Percentiles rank a stretch among this genome's conserved stretches.
phyloP scores from a whole-genome alignment of 2,888 invertebrate species.

The Drymonia ruficornis region DNA sequence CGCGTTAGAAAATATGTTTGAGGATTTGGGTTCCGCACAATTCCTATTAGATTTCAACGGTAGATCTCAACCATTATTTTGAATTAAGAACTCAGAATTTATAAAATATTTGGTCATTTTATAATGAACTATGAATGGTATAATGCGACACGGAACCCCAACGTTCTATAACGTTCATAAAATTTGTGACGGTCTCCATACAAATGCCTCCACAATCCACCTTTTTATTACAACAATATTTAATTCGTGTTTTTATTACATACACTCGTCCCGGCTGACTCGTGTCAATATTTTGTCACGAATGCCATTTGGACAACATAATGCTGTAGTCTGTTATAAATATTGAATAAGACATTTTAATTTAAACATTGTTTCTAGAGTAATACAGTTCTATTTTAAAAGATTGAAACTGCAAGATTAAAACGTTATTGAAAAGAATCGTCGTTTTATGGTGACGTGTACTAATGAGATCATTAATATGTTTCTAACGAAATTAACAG shows the following conservation, averaged over 20 bases:
- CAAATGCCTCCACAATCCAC: constrained; percentile 70
- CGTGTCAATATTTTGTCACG: constrained; percentile 84
- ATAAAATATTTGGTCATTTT: no score
- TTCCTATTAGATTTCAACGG: neutral
- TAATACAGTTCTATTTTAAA: neutral
- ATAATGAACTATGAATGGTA: neutral
- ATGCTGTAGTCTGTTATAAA: neutral
- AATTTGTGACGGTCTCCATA: constrained; percentile 76
- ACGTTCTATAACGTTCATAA: constrained; percentile 62
- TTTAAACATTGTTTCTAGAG: neutral
- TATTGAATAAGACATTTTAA: neutral
- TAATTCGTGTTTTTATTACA: constrained; percentile 69
- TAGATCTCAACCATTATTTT: neutral
- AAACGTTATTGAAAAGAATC: neutral
- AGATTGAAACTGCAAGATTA: neutral
- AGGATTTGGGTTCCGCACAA: constrained; percentile 11
- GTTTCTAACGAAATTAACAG: constrained; percentile 76
- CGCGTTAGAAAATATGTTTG: constrained; percentile 39
- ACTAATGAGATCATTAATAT: constrained; percentile 80
- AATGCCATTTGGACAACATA: constrained; percentile 62
- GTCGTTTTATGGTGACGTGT: constrained; percentile 57
- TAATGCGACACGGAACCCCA: constrained; percentile 48
- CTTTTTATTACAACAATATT: constrained; percentile 65
- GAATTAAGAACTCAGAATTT: no score
- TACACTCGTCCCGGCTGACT: constrained; percentile 42